Percentiles rank a stretch among this genome's conserved stretches.
These are phyloP conservation scores for Ceyx erithaca DNA, from an alignment of 2,797 vertebrate species.

Conservation along the genomic window DNA sequence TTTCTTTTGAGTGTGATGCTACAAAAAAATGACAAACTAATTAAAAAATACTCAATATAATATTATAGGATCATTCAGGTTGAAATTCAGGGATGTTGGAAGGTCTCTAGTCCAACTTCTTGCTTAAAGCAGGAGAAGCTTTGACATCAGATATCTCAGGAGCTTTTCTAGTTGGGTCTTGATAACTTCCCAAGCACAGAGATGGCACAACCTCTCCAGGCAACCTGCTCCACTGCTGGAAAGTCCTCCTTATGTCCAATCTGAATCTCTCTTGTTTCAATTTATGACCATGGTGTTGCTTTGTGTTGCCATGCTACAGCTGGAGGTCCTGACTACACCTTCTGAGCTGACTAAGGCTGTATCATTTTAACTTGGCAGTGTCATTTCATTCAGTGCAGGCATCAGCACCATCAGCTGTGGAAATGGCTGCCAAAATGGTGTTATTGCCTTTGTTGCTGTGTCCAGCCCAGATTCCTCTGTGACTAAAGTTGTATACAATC, in stretches of 20 bases:
- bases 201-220: not conserved
- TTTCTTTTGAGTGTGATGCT: not conserved
- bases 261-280: not conserved
- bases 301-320: accelerated
- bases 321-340: not conserved
- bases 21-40: not conserved
- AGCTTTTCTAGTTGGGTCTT: not conserved
- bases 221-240: not conserved
- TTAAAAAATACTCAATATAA: not conserved
- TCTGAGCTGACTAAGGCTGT: not conserved
- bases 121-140: not conserved
- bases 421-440: not conserved
- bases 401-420: not conserved
- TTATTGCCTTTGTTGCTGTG: not conserved
- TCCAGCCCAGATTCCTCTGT: not conserved
- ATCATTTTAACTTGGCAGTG: not conserved
- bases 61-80: not conserved
- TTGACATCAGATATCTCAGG: not conserved
- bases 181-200: not conserved
- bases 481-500: not conserved
- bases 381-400: not conserved
- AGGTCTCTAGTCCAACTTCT: not conserved
- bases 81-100: not conserved
- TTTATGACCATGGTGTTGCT: not conserved
- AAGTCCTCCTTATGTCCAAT: accelerated